Percentiles rank a stretch among this genome's conserved stretches.
Conservation (phyloP, 2,113 vertebrate species). For the Nycticebus coucang region DNA sequence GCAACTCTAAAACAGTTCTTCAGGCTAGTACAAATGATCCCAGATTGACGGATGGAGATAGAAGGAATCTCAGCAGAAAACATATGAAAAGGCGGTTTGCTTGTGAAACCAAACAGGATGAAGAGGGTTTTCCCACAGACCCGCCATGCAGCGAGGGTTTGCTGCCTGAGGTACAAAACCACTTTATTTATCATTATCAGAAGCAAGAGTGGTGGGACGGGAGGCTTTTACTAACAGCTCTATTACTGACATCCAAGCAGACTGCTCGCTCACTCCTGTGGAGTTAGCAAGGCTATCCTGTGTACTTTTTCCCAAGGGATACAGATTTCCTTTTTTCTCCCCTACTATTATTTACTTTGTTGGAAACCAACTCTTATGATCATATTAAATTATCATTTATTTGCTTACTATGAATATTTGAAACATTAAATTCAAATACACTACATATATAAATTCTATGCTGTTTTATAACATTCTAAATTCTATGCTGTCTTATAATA, state of each 20-base stretch:
- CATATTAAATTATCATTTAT: not conserved
- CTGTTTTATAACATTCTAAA: not conserved
- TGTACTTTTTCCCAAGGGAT: not conserved
- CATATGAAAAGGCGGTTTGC: fast-evolving
- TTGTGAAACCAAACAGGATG: fast-evolving
- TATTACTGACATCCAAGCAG: too few species aligned
- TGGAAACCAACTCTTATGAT: not conserved
- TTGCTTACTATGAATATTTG: not conserved
- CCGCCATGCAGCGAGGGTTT: not conserved
- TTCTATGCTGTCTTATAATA: not conserved
- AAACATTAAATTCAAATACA: not conserved
- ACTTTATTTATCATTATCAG: not conserved
- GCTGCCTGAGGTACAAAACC: not conserved
- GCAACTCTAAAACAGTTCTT: not conserved
- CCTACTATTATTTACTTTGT: not conserved
- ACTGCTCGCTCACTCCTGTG: fast-evolving
- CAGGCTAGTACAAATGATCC: not conserved
- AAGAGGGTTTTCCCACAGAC: not conserved
- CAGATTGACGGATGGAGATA: not conserved
- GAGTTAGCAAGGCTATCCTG: not conserved
- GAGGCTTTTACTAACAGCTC: not conserved
- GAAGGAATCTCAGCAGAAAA: fast-evolving
- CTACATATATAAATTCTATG: not conserved
- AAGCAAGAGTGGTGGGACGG: not conserved
- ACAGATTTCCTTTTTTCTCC: not conserved